Evolutionary conservation across 2,888 invertebrate genomes (phyloP).

Genomic region (Mactromeris polynyma): DNA sequence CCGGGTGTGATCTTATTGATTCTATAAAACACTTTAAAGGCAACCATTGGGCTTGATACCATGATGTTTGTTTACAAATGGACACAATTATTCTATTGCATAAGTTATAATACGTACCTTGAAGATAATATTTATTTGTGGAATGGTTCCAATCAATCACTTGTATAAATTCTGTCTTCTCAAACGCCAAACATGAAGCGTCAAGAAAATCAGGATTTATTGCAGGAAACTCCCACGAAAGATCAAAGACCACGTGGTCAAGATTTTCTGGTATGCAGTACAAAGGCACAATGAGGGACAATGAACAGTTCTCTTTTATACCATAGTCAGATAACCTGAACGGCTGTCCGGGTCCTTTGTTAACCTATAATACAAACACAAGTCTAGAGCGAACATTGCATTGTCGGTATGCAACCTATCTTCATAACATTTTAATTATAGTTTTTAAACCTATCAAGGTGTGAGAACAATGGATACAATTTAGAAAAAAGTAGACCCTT

Average conservation of each 20-base stretch:
- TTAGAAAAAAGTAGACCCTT: no score
- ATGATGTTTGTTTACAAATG: no score
- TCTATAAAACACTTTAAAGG: no score
- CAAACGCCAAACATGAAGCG: slow-evolving; percentile 63
- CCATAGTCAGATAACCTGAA: slow-evolving; percentile 50
- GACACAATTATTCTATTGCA: background rate
- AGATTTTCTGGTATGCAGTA: slow-evolving; percentile 64
- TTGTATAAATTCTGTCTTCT: slow-evolving; percentile 61
- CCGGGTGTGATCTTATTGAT: no score
- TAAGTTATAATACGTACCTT: slow-evolving; percentile 52
- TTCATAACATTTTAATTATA: no score
- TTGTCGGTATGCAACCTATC: no score
- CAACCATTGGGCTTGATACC: no score
- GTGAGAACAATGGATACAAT: no score
- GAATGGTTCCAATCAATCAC: slow-evolving; percentile 69
- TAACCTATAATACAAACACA: slow-evolving; percentile 26
- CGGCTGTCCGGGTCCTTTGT: slow-evolving; percentile 28
- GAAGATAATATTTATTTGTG: slow-evolving; percentile 53
- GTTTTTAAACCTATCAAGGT: no score
- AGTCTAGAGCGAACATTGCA: no score
- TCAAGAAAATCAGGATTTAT: slow-evolving; percentile 61
- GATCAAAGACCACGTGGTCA: slow-evolving; percentile 65
- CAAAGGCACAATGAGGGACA: slow-evolving; percentile 58
- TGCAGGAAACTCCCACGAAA: slow-evolving; percentile 64
- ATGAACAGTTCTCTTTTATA: slow-evolving; percentile 35